Percentiles rank a stretch among this genome's conserved stretches.
Conservation (phyloP, 2,888 invertebrate genomes). For the Dryadula phaetusa region DNA sequence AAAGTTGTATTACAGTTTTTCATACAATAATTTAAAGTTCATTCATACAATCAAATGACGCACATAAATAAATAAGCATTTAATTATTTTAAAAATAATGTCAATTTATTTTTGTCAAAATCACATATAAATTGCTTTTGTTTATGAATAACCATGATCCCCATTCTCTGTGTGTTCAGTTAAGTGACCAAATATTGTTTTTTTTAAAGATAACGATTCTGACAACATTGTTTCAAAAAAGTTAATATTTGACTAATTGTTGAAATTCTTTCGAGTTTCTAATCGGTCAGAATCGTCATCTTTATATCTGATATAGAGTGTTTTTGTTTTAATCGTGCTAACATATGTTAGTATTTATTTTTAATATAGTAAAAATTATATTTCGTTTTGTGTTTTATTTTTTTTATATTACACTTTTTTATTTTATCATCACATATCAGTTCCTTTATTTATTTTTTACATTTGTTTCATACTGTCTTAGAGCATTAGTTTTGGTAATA, state of each 20-base stretch:
- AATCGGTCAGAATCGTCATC: background rate
- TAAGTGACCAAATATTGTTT: slow-evolving; percentile 44
- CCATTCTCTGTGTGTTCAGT: slow-evolving; percentile 59
- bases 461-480: background rate
- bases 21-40: background rate
- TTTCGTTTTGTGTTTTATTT: slow-evolving; percentile 56
- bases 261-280: background rate
- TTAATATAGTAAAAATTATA: slow-evolving; percentile 70
- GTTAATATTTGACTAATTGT: background rate
- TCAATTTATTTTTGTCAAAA: slow-evolving; percentile 1
- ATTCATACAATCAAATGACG: slow-evolving; percentile 8
- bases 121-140: background rate
- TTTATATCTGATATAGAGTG: slow-evolving; percentile 38
- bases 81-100: background rate
- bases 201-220: slow-evolving; percentile 3
- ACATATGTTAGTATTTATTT: slow-evolving; percentile 62
- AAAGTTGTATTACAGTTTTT: background rate
- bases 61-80: slow-evolving; percentile 11
- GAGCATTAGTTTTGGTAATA: background rate
- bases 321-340: slow-evolving; percentile 48
- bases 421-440: background rate
- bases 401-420: background rate
- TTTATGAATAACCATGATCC: slow-evolving; percentile 18
- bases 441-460: background rate
- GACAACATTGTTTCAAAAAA: background rate